Base-by-base conservation (phyloP, 1,140 invertebrate genomes). In the Magallana gigas region DNA sequence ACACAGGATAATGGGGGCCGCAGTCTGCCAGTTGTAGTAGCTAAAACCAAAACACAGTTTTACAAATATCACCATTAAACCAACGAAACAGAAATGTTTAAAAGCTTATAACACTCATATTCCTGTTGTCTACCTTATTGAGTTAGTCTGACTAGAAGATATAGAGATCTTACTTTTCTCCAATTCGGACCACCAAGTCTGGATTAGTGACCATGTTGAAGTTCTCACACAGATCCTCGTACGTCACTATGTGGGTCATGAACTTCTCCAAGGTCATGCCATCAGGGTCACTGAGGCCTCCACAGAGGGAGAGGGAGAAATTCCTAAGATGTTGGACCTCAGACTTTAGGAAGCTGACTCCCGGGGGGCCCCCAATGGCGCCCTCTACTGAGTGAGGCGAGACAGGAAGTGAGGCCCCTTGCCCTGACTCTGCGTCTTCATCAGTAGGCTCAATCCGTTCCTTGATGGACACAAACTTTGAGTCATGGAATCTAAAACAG, bases 381-480 rank as follows among this genome's bases (percentile, higher is more conserved):
- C 97, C 97, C 92, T 98, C 97, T 29, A 97, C 96, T 85, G 97
- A 98, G 90, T 97, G 97, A 0, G 98, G 98, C 81, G 98, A 99
- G 92, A 99, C 98, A 1, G 98, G 97, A 84, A 99, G 95, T 56
- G 98, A 99, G 11, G 98, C 97, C 8, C 98, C 98, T 93, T 98
- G 98, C 68, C 98, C 98, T 82, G 98, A 99, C 95, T 99, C 98
- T 84, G 97, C 97, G 95, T 99, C 98, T 93, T 98, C 98, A 93
- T 99, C 98, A 87, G 95, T 94, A 59, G 89, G 56, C 36, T 88
- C 81, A 16, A 29, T 84, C 62, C 82, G 88, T 36, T 89, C 83
- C 58, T 62, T 71, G 85, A 91, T 91, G 9, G 88, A 87, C 59
- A 88, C 76, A 62, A 90, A 91, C 68, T 87, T 81, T 6, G 58